phyloP scores from a whole-genome alignment of 1,140 invertebrate genomes.

The Melipona quadrifasciata region DNA sequence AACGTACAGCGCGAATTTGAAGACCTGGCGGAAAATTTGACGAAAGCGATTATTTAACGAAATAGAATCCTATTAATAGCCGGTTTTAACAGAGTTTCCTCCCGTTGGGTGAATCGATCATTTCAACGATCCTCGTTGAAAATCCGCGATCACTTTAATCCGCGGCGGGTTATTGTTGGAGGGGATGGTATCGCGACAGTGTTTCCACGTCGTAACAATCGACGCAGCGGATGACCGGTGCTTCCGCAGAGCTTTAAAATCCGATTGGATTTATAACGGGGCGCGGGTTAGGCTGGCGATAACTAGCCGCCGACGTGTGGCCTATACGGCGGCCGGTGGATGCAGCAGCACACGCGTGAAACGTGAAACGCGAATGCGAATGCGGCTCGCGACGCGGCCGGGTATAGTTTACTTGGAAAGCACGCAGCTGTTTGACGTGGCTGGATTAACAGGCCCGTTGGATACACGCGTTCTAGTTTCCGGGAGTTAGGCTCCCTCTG shows the following conservation, averaged over 20 bases:
- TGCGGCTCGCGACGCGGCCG: neutral
- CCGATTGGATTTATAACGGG: constrained; percentile 48
- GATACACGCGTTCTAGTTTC: constrained; percentile 56
- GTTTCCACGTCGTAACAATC: constrained; percentile 52
- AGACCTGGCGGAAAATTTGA: neutral
- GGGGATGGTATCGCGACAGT: constrained; percentile 17
- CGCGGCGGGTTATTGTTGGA: constrained; percentile 47
- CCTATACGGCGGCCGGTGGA: neutral
- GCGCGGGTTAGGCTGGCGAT: constrained; percentile 7
- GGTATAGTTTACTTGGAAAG: constrained; percentile 41
- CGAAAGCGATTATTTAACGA: neutral
- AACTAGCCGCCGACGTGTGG: neutral
- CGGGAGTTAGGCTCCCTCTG: neutral
- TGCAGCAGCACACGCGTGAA: neutral
- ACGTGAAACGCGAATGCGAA: neutral
- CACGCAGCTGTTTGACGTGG: constrained; percentile 57
- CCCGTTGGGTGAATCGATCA: neutral
- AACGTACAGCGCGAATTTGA: too few relatives aligned
- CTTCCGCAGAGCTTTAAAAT: constrained; percentile 43
- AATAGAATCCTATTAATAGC: neutral
- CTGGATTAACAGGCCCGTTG: constrained; percentile 55
- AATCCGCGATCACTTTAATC: constrained; percentile 49
- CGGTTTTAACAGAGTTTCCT: neutral
- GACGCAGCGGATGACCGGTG: constrained; percentile 11
- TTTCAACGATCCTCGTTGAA: constrained; percentile 2